Conservation (phyloP, 2,113 vertebrate species). For the Gorilla gorilla region DNA sequence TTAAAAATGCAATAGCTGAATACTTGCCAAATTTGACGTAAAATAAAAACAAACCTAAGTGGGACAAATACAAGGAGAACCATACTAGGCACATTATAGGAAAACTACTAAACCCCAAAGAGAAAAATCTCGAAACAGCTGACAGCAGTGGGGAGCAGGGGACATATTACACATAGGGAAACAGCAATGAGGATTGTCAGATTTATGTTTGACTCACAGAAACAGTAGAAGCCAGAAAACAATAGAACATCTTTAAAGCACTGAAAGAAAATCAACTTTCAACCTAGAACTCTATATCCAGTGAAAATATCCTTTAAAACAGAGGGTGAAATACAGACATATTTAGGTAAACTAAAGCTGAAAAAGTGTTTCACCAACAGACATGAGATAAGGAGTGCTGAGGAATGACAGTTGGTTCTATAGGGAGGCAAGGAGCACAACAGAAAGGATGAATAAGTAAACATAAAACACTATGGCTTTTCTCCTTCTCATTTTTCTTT, state of each 20-base stretch:
- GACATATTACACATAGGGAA: neutral
- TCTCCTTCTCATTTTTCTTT: neutral
- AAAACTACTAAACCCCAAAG: neutral
- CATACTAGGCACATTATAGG: neutral
- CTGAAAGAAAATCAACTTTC: neutral
- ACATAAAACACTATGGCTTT: neutral
- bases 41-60: neutral
- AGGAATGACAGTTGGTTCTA: neutral
- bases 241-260: neutral
- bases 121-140: neutral
- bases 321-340: neutral
- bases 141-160: too few relatives aligned
- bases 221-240: neutral
- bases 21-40: neutral
- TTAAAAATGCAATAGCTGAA: neutral
- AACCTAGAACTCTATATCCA: neutral
- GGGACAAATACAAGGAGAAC: neutral
- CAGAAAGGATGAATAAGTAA: neutral
- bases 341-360: neutral
- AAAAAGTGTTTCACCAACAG: neutral
- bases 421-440: neutral
- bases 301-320: neutral
- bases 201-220: slow-evolving; percentile 23
- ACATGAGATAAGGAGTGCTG: neutral
- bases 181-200: neutral